Evolutionary conservation across 2,888 invertebrate species (phyloP).

Genomic region (Iphiclides podalirius): DNA sequence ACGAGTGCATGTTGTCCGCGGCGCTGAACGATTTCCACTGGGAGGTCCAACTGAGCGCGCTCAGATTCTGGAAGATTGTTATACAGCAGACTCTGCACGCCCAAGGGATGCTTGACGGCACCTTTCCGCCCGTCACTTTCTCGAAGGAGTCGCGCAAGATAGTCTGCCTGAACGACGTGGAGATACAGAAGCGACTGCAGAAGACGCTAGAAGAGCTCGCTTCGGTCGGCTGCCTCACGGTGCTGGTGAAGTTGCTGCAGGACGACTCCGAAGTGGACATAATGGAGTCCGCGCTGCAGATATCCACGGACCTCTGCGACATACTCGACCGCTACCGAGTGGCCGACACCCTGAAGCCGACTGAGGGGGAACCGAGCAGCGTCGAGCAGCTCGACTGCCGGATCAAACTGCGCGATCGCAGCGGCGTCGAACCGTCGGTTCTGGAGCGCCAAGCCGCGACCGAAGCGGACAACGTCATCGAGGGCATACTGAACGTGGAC

Average conservation of each 20-base stretch:
- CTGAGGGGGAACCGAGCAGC: constrained; percentile 41
- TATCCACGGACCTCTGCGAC: constrained; percentile 74
- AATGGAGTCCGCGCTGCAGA: constrained; percentile 79
- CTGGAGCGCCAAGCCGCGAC: constrained; percentile 31
- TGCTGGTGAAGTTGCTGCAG: constrained; percentile 82
- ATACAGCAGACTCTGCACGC: constrained; percentile 83
- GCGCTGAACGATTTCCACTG: constrained; percentile 88
- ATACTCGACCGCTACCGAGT: constrained; percentile 81
- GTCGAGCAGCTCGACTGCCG: constrained; percentile 47
- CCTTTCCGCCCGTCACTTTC: constrained; percentile 88
- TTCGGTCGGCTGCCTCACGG: constrained; percentile 84
- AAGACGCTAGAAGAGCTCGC: constrained; percentile 85
- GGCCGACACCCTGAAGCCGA: constrained; percentile 44
- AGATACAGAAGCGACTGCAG: constrained; percentile 82
- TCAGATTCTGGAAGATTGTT: constrained; percentile 86
- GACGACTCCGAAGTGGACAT: constrained; percentile 88
- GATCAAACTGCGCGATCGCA: constrained; percentile 42
- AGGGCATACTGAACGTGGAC: constrained; percentile 82
- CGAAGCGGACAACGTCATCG: constrained; percentile 79
- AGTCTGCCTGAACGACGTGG: constrained; percentile 83
- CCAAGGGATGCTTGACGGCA: constrained; percentile 92
- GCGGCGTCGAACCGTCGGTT: constrained; percentile 33
- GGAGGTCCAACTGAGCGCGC: constrained; percentile 88
- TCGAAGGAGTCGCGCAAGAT: constrained; percentile 89
- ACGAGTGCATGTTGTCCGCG: constrained; percentile 83